These are phyloP conservation scores for Kuschelorhynchus macadamiae DNA, from an alignment of 2,888 invertebrate species.

Conservation along the genomic window DNA sequence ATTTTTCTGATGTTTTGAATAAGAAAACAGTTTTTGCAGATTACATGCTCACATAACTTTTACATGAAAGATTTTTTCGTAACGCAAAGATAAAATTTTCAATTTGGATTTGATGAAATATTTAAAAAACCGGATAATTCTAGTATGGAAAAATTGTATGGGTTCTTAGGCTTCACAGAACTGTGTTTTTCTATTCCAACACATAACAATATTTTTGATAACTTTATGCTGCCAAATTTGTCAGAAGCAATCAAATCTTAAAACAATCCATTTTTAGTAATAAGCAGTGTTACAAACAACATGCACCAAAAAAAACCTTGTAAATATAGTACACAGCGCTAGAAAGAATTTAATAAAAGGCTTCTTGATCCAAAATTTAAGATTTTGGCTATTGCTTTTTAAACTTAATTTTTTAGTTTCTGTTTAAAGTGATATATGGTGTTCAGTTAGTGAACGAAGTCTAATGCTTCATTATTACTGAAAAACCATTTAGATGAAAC, in stretches of 20 bases:
- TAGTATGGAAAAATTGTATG: too few relatives aligned
- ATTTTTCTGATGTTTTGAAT: too few relatives aligned
- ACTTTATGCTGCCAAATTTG: neutral
- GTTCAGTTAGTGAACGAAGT: too few relatives aligned
- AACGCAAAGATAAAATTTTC: too few relatives aligned
- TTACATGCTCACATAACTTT: too few relatives aligned
- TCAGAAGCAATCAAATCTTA: conserved; percentile 60
- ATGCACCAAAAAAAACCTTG: conserved; percentile 28
- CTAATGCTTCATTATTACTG: too few relatives aligned
- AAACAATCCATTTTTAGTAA: conserved; percentile 60
- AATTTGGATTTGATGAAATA: too few relatives aligned
- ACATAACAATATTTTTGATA: conserved; percentile 25
- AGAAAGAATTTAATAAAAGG: conserved; percentile 8
- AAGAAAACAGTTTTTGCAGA: too few relatives aligned
- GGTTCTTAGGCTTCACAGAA: neutral
- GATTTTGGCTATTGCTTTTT: too few relatives aligned
- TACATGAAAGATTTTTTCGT: too few relatives aligned
- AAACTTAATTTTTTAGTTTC: neutral
- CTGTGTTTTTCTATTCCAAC: conserved; percentile 1
- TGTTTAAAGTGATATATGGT: conserved; percentile 13
- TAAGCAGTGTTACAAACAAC: conserved; percentile 41
- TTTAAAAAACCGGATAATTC: too few relatives aligned
- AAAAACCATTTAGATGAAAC: too few relatives aligned
- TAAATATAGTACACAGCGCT: conserved; percentile 37
- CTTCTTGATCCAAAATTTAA: conserved; percentile 7